These are phyloP conservation scores for Drosophila phalerata DNA, from an alignment of 2,888 invertebrate genomes.

Conservation along the genomic window DNA sequence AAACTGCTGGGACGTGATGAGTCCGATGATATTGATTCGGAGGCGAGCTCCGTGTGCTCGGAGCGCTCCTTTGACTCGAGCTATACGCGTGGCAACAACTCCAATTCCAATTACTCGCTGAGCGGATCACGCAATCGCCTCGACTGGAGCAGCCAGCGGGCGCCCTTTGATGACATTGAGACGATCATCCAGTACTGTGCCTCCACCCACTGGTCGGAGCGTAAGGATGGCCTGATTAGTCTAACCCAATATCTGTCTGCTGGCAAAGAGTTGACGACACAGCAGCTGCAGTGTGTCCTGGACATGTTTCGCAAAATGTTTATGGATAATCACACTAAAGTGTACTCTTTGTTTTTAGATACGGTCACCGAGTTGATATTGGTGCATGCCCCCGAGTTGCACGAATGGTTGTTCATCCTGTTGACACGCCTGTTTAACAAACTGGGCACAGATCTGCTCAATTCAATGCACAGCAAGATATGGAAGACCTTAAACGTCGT, in stretches of 20 bases:
- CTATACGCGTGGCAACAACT: slow-evolving; percentile 90
- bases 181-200: slow-evolving; percentile 95
- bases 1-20: slow-evolving; percentile 89
- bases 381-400: slow-evolving; percentile 94
- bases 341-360: slow-evolving; percentile 96
- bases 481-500: slow-evolving; percentile 93
- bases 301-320: slow-evolving; percentile 98
- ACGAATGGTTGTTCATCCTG: slow-evolving; percentile 97
- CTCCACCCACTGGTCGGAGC: slow-evolving; percentile 96
- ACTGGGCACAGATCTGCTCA: slow-evolving; percentile 95
- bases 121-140: slow-evolving; percentile 92
- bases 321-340: slow-evolving; percentile 97
- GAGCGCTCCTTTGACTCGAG: slow-evolving; percentile 94
- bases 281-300: slow-evolving; percentile 92
- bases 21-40: slow-evolving; percentile 91
- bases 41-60: slow-evolving; percentile 98
- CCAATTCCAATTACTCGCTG: slow-evolving; percentile 94
- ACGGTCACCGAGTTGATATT: slow-evolving; percentile 95
- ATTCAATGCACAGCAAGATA: slow-evolving; percentile 96
- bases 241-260: slow-evolving; percentile 89
- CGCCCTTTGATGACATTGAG: slow-evolving; percentile 90
- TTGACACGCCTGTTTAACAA: slow-evolving; percentile 95
- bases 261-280: slow-evolving; percentile 87
- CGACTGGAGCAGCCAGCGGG: slow-evolving; percentile 88
- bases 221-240: slow-evolving; percentile 96